Evolutionary conservation across 1,140 invertebrate genomes (phyloP).

Genomic region (Ceratosolen solmsi): DNA sequence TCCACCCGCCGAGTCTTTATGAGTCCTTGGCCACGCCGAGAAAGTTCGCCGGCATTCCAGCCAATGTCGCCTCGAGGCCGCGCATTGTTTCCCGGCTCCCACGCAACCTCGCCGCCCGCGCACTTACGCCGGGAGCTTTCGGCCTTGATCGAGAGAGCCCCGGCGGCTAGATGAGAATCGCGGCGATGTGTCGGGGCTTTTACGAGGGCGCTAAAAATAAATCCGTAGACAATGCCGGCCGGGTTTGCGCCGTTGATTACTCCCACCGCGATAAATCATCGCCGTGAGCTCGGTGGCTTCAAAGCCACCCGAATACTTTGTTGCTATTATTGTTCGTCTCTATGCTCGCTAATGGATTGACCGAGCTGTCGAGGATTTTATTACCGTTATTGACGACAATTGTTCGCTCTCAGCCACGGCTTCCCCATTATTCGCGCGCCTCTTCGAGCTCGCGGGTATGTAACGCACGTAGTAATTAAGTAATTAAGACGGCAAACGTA

Average conservation of each 20-base stretch:
- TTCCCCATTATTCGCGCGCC: no score
- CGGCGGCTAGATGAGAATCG: neutral
- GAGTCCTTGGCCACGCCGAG: neutral
- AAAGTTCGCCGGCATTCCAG: slow-evolving; percentile 27
- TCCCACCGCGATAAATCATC: neutral
- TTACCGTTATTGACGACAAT: no score
- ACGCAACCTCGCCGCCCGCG: neutral
- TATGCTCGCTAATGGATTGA: neutral
- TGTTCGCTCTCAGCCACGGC: no score
- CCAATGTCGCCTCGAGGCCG: slow-evolving; percentile 46
- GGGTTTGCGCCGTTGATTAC: neutral
- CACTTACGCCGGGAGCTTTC: neutral
- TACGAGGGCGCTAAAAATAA: neutral
- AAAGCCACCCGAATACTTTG: no score
- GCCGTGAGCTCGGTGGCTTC: neutral
- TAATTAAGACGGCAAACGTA: no score
- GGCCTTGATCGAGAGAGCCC: slow-evolving; percentile 7
- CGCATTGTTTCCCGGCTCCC: slow-evolving; percentile 9
- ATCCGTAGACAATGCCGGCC: neutral
- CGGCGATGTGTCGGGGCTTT: neutral
- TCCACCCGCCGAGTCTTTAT: no score
- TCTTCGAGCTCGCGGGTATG: no score
- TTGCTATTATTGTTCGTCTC: neutral
- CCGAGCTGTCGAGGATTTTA: no score
- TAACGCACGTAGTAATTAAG: no score